phyloP scores from a whole-genome alignment of 1,140 invertebrate species.

The Laupala kohalensis region DNA sequence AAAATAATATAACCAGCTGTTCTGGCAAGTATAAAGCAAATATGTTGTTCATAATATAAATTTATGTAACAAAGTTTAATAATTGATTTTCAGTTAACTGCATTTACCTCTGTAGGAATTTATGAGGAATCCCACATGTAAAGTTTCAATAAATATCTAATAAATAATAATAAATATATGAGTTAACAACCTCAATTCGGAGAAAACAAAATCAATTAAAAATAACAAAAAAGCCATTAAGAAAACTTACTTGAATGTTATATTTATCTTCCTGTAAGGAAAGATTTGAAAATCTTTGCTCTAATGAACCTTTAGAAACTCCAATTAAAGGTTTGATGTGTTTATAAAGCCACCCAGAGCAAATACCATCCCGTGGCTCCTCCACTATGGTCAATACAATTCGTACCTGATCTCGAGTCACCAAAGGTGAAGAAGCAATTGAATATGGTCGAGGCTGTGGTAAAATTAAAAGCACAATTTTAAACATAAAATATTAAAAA shows the following conservation, averaged over 20 bases:
- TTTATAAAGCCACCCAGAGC: constrained; percentile 48
- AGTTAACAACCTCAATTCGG: too few relatives aligned
- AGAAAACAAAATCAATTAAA: too few relatives aligned
- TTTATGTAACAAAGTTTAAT: constrained; percentile 19
- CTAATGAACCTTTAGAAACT: neutral
- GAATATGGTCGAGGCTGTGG: constrained; percentile 58
- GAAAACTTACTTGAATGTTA: neutral
- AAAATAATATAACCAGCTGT: too few relatives aligned
- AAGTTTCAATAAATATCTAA: too few relatives aligned
- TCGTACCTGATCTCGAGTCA: neutral
- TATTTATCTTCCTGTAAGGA: neutral
- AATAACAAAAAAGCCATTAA: neutral
- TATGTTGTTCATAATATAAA: constrained; percentile 7
- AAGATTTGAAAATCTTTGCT: neutral
- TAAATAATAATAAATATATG: too few relatives aligned
- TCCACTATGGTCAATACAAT: constrained; percentile 13
- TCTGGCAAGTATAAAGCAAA: neutral
- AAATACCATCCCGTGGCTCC: constrained; percentile 43
- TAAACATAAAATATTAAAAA: neutral
- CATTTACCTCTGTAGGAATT: too few relatives aligned
- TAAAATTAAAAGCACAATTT: neutral
- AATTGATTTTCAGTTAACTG: constrained; percentile 15
- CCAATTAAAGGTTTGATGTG: constrained; percentile 16
- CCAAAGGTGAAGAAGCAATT: constrained; percentile 50
- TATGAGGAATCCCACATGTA: too few relatives aligned